Evolutionary conservation across 2,888 invertebrate genomes (phyloP), one percentile per base, ranked within the genome.

Genomic region (Agonopterix alstromeriana): DNA sequence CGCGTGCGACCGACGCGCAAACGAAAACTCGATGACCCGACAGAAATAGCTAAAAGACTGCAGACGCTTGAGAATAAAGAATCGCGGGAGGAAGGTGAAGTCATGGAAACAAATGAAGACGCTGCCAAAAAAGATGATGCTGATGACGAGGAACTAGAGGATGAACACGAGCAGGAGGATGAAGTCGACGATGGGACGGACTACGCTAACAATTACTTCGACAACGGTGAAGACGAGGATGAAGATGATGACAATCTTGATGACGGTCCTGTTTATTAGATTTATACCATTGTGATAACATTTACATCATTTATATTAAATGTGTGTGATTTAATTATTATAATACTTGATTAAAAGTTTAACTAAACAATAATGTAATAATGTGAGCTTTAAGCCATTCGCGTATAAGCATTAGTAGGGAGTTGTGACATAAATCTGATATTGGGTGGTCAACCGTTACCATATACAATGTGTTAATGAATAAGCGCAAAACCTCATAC

Each of bases 131-230:
- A 90, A 42, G 91, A 92, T 40, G 90, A 89, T n/a, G 89, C 86
- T 50, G 90, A 90, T 38, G 86, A 89, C 5, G 92, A 92, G 43
- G 89, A 90, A 3, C 87, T 92, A 38, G 90, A 89, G 42, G 90
- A 91, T 50, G 92, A 93, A 52, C 90, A 90, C 46, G 93, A 93
- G 45, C 94, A 94, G 60, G 95, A 96, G 63, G 94, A 95, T 68
- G 96, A 96, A 77, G 93, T 95, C 91, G 96, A 96, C 70, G 95
- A 95, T 66, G 96, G 96, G 12, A 96, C 95, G 14, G 96, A 96
- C 74, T 96, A 96, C 70, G 94, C 93, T 0, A 94, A 95, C 63
- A 95, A 94, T 69, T 96, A 95, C 73, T 96, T 96, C 76, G 96
- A 96, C 72, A 95, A 96, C 75, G 96, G 96, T 1, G 96, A 96